Evolutionary conservation across 2,888 invertebrate genomes (phyloP).

Genomic region (Ethmia dodecea): DNA sequence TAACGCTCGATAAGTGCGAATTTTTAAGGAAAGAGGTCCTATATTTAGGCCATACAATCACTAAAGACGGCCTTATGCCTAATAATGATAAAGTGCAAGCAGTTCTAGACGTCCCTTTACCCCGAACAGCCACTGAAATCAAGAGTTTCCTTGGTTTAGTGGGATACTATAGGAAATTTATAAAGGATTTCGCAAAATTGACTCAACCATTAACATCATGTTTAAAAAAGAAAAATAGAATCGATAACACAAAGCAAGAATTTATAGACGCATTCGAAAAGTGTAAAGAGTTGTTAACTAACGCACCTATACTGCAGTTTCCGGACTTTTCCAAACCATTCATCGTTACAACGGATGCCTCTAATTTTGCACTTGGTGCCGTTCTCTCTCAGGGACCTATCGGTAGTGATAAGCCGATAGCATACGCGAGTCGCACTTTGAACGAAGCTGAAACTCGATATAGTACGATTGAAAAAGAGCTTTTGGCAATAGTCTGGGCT

Average conservation of each 20-base stretch:
- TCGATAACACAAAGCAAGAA: too few relatives aligned
- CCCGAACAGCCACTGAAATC: slow-evolving; percentile 22
- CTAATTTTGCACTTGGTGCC: slow-evolving; percentile 19
- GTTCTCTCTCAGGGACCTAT: slow-evolving; percentile 20
- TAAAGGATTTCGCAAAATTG: slow-evolving; percentile 28
- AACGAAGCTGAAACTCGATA: slow-evolving; percentile 9
- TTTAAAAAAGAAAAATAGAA: slow-evolving; percentile 16
- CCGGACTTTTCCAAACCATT: slow-evolving; percentile 28
- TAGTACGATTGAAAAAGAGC: slow-evolving; percentile 13
- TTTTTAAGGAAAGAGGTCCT: slow-evolving; percentile 22
- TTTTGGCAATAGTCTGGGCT: slow-evolving; percentile 12
- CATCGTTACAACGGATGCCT: slow-evolving; percentile 22
- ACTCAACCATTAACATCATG: slow-evolving; percentile 19
- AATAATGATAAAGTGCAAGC: slow-evolving; percentile 26
- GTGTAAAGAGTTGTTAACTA: slow-evolving; percentile 24
- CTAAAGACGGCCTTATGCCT: slow-evolving; percentile 24
- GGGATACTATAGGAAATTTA: slow-evolving; percentile 41
- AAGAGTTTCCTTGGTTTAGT: slow-evolving; percentile 37
- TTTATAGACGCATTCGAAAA: slow-evolving; percentile 20
- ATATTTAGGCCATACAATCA: slow-evolving; percentile 32
- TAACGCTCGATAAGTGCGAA: slow-evolving; percentile 1
- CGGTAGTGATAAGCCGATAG: slow-evolving; percentile 15
- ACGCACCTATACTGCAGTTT: slow-evolving; percentile 30
- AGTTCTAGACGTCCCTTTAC: slow-evolving; percentile 22
- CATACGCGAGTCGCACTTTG: slow-evolving; percentile 5